phyloP scores from a whole-genome alignment of 2,888 invertebrate species.

The Lamellibrachia satsuma region DNA sequence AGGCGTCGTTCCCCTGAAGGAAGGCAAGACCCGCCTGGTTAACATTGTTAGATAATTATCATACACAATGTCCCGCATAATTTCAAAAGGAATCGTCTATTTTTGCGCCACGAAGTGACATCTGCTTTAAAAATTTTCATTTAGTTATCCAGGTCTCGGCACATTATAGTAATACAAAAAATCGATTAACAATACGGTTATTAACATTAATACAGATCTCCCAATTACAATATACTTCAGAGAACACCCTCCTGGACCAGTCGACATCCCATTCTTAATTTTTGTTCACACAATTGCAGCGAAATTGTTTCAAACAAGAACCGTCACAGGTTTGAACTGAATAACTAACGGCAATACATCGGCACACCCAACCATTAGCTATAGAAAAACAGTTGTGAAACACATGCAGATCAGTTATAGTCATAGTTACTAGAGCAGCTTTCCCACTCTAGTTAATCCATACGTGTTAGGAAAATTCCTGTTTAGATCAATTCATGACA shows the following conservation, averaged over 20 bases:
- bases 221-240: background rate
- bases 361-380: too few relatives aligned
- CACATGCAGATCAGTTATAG: too few relatives aligned
- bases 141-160: background rate
- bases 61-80: background rate
- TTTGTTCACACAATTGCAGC: too few relatives aligned
- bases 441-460: too few relatives aligned
- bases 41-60: background rate
- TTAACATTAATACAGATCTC: background rate
- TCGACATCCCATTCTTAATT: too few relatives aligned
- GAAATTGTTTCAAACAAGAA: too few relatives aligned
- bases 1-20: background rate
- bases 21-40: background rate
- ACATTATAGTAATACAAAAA: background rate
- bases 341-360: too few relatives aligned
- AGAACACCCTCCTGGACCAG: background rate
- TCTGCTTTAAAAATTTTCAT: background rate
- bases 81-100: background rate
- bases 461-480: too few relatives aligned
- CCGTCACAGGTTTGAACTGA: too few relatives aligned
- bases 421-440: too few relatives aligned
- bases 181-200: background rate
- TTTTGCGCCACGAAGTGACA: background rate
- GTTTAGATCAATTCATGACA: too few relatives aligned
- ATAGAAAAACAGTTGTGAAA: too few relatives aligned